Conservation (phyloP, 2,797 vertebrate genomes). For the Cyclura pinguis region DNA sequence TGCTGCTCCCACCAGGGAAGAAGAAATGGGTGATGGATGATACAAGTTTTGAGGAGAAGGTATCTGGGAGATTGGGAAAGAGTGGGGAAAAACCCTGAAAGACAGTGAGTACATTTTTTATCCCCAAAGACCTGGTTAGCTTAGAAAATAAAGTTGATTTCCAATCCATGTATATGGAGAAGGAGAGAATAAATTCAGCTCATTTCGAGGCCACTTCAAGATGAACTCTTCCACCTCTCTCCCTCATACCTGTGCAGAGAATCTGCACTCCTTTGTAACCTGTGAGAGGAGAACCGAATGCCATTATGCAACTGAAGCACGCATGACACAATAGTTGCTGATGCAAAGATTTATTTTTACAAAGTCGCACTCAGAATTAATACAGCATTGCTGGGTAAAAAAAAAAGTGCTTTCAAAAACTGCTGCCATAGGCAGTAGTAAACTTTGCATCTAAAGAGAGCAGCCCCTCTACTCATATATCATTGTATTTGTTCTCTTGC, state of each 20-base stretch:
- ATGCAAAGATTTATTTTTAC: conserved; percentile 35
- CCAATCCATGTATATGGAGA: not conserved
- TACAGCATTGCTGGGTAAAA: not conserved
- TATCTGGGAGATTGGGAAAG: not conserved
- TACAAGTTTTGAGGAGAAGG: not conserved
- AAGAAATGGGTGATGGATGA: not conserved
- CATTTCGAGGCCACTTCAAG: not conserved
- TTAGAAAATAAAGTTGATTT: not conserved
- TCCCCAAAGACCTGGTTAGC: not conserved
- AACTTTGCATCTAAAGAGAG: conserved; percentile 13
- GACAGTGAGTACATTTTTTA: not conserved
- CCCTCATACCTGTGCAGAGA: not conserved
- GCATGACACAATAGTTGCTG: conserved; percentile 11
- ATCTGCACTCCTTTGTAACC: not conserved
- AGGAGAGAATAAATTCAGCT: not conserved
- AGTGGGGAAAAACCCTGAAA: not conserved
- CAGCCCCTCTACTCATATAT: conserved; percentile 18
- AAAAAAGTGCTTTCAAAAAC: conserved; percentile 18
- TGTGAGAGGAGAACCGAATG: not conserved
- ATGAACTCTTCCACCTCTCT: not conserved
- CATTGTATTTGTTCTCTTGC: conserved; percentile 17
- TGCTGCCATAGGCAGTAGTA: conserved; percentile 35
- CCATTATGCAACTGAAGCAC: not conserved
- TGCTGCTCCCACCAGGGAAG: not conserved
- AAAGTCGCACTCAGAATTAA: conserved; percentile 26